Evolutionary conservation across 2,888 invertebrate genomes (phyloP).

Genomic region (Autographa pulchrina): DNA sequence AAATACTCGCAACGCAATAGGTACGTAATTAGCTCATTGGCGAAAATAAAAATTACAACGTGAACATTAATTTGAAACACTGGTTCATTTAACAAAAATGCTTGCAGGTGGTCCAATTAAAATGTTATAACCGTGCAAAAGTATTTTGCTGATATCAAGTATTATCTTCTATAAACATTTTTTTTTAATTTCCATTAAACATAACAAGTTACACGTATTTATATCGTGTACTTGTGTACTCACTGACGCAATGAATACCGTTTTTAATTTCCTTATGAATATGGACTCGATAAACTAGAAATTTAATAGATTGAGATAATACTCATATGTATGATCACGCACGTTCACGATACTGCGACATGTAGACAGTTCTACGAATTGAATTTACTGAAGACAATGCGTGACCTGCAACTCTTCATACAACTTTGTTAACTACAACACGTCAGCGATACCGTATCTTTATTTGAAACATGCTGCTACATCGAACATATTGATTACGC

Average conservation of each 20-base stretch:
- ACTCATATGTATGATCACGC: constrained; percentile 56
- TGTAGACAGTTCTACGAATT: constrained; percentile 61
- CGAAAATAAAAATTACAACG: constrained; percentile 19
- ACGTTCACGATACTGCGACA: constrained; percentile 49
- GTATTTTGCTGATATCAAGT: background rate
- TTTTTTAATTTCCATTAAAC: background rate
- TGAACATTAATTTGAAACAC: background rate
- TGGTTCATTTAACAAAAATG: background rate
- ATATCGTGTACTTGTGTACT: constrained; percentile 13
- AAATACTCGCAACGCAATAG: constrained; percentile 37
- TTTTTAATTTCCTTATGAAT: constrained; percentile 53
- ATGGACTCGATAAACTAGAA: constrained; percentile 48
- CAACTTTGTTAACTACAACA: constrained; percentile 34
- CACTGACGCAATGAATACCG: constrained; percentile 28
- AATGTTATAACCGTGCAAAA: background rate
- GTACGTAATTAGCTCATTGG: constrained; percentile 28
- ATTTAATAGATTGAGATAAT: constrained; percentile 47
- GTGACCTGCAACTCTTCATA: constrained; percentile 52
- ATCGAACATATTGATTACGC: constrained; percentile 38
- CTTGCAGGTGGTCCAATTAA: background rate
- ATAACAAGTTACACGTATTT: background rate
- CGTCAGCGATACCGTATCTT: constrained; percentile 39
- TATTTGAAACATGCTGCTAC: constrained; percentile 46
- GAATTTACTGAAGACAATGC: constrained; percentile 60
- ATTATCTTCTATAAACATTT: background rate